Evolutionary conservation across 2,113 vertebrate genomes (phyloP).

Genomic region (Prolemur simus): DNA sequence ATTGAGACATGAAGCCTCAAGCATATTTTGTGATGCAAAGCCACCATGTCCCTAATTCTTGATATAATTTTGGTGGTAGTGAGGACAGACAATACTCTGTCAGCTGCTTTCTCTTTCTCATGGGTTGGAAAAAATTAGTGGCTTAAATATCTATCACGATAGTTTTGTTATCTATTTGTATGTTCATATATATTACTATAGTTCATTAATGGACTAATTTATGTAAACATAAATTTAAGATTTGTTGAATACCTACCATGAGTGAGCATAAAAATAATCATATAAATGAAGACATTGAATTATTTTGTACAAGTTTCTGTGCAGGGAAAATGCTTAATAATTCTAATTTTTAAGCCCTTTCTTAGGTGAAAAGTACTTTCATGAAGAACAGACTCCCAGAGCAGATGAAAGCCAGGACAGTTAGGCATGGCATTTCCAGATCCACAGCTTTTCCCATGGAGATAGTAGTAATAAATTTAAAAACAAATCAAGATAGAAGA

Average conservation of each 20-base stretch:
- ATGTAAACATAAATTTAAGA: not conserved
- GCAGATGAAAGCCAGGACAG: not conserved
- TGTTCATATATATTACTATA: not conserved
- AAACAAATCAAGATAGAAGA: not conserved
- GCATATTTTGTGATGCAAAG: not conserved
- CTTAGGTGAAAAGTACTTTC: not conserved
- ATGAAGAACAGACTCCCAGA: not conserved
- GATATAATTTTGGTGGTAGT: not conserved
- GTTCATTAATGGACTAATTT: not conserved
- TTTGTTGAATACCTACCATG: not conserved
- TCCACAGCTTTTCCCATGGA: not conserved
- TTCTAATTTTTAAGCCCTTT: not conserved
- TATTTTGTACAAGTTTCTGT: not conserved
- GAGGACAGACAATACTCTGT: not conserved
- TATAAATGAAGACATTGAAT: not conserved
- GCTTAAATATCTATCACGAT: not conserved
- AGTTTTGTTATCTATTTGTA: not conserved
- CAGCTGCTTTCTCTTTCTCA: not conserved
- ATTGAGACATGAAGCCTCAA: not conserved
- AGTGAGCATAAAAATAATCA: not conserved
- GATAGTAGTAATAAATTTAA: not conserved
- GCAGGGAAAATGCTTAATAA: not conserved
- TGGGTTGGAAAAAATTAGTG: not conserved
- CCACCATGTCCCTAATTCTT: not conserved
- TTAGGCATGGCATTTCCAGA: fast-evolving